phyloP scores from a whole-genome alignment of 2,113 vertebrate genomes.

The Promerops cafer region DNA sequence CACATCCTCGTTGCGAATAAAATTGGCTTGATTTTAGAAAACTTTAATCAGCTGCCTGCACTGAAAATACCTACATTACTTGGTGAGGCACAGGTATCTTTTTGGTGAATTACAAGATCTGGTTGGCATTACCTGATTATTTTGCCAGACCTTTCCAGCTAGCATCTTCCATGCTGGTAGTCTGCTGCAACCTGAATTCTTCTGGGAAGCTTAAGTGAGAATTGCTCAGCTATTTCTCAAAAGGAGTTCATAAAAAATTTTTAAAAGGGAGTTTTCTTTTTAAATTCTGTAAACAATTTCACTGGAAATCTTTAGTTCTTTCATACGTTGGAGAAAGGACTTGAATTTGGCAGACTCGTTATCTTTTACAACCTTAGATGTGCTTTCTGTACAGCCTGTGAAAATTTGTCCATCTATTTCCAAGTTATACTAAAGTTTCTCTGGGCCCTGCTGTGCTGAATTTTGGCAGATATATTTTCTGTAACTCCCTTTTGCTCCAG shows the following conservation, averaged over 20 bases:
- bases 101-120: neutral
- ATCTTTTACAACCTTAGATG: neutral
- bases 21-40: neutral
- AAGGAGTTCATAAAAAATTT: neutral
- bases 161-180: neutral
- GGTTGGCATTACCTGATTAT: neutral
- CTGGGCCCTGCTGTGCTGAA: neutral
- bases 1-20: neutral
- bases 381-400: neutral
- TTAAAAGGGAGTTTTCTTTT: neutral
- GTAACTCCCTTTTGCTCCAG: neutral
- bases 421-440: neutral
- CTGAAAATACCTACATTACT: neutral
- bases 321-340: neutral
- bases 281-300: neutral
- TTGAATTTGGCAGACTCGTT: neutral
- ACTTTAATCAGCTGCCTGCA: neutral
- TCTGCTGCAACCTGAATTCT: neutral
- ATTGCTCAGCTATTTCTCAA: neutral
- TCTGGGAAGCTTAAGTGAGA: neutral
- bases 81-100: neutral
- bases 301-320: neutral
- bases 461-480: neutral
- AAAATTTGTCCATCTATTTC: neutral
- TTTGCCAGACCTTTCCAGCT: neutral